Evolutionary conservation across 2,797 vertebrate species (phyloP).

Genomic region (Rhadinocentrus ornatus): DNA sequence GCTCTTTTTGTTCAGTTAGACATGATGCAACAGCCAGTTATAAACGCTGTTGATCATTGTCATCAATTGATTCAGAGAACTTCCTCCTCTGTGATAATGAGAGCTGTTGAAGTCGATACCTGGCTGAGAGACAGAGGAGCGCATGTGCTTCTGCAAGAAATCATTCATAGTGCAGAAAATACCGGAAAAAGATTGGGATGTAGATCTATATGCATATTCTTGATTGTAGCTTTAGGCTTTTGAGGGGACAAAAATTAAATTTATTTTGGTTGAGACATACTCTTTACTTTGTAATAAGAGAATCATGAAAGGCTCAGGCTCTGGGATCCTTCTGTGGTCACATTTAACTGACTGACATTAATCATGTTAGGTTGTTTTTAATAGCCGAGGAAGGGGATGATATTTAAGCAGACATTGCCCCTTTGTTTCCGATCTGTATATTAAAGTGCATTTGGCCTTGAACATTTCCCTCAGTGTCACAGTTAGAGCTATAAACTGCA

Average conservation of each 20-base stretch:
- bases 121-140: slow-evolving; percentile 38
- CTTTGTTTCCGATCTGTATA: slow-evolving; percentile 45
- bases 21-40: slow-evolving; percentile 43
- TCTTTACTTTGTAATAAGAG: slow-evolving; percentile 28
- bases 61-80: slow-evolving; percentile 68
- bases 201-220: slow-evolving; percentile 31
- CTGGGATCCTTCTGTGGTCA: neutral
- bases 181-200: slow-evolving; percentile 22
- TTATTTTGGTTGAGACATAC: slow-evolving; percentile 24
- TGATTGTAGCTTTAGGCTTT: slow-evolving; percentile 32
- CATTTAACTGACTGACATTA: slow-evolving; percentile 31
- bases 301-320: slow-evolving; percentile 13
- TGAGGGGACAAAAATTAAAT: slow-evolving; percentile 15
- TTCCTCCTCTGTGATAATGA: slow-evolving; percentile 71
- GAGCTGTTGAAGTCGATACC: slow-evolving; percentile 59
- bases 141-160: slow-evolving; percentile 20
- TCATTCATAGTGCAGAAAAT: slow-evolving; percentile 33
- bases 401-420: slow-evolving; percentile 22
- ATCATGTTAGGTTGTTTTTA: slow-evolving; percentile 23
- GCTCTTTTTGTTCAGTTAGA: slow-evolving; percentile 39
- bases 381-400: neutral
- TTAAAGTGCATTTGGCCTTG: slow-evolving; percentile 27
- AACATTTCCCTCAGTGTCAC: slow-evolving; percentile 44
- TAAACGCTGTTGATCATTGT: slow-evolving; percentile 59
- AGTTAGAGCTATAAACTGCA: slow-evolving; percentile 62